A percentile compares a stretch with the other conserved stretches of the same genome.
phyloP scores from a whole-genome alignment of 2,888 invertebrate genomes.

The Eristalis arbustorum region DNA sequence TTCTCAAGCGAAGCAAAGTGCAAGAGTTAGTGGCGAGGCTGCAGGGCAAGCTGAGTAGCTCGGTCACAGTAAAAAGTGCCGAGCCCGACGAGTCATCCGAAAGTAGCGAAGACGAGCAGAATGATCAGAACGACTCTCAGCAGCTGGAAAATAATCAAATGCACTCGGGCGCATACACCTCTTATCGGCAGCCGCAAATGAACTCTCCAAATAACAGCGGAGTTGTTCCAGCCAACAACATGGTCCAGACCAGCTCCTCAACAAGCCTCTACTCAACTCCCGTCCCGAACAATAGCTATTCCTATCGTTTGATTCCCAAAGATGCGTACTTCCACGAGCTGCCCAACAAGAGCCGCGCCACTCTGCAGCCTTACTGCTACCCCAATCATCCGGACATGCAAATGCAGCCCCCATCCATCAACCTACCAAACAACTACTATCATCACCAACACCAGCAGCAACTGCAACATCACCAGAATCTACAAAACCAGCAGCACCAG shows the following conservation, averaged over 20 bases:
- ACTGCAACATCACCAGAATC: conserved; percentile 38
- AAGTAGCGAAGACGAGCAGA: conserved; percentile 83
- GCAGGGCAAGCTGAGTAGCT: conserved; percentile 73
- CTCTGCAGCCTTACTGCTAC: conserved; percentile 28
- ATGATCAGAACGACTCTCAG: conserved; percentile 45
- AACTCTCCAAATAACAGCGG: conserved; percentile 47
- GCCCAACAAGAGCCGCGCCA: conserved; percentile 79
- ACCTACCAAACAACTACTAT: conserved; percentile 57
- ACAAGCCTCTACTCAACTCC: conserved; percentile 43
- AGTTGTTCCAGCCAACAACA: conserved; percentile 43
- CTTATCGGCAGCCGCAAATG: conserved; percentile 61
- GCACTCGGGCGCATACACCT: conserved; percentile 54
- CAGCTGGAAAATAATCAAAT: conserved; percentile 60
- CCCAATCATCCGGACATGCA: conserved; percentile 60
- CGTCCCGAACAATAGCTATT: conserved; percentile 54
- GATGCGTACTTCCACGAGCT: conserved; percentile 84
- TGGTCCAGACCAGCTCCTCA: conserved; percentile 34
- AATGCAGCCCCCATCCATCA: conserved; percentile 40
- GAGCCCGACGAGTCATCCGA: conserved; percentile 78
- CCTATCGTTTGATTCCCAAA: conserved; percentile 81
- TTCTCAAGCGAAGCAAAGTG: conserved; percentile 73
- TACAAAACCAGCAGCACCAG: conserved; percentile 39
- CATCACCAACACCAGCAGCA: conserved; percentile 48
- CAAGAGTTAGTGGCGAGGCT: conserved; percentile 75
- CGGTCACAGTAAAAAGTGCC: conserved; percentile 21